Evolutionary conservation across 2,888 invertebrate genomes (phyloP).

Genomic region (Tetheella fluctuosa): DNA sequence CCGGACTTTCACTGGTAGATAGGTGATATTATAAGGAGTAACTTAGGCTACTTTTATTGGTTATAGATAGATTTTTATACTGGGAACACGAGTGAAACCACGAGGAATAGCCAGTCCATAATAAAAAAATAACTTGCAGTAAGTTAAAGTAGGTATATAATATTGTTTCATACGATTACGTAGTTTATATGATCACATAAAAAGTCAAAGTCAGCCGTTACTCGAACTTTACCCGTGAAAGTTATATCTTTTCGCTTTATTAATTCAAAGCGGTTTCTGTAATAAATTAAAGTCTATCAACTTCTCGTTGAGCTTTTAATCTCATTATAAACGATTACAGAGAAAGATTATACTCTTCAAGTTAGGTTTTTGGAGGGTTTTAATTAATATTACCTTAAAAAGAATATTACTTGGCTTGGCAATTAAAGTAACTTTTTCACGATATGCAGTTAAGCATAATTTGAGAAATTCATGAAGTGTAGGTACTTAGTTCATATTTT

Average conservation of each 20-base stretch:
- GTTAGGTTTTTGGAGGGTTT: not conserved
- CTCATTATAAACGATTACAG: conserved; percentile 13
- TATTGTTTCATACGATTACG: not conserved
- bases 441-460: not conserved
- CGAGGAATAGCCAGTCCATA: no score
- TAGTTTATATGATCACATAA: not conserved
- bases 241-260: conserved; percentile 6
- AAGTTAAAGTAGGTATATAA: no score
- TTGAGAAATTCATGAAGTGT: no score
- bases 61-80: no score
- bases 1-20: no score
- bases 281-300: conserved; percentile 12
- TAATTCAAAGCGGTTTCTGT: conserved; percentile 3
- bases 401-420: not conserved
- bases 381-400: not conserved
- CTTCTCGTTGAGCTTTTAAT: conserved; percentile 7
- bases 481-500: no score
- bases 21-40: no score
- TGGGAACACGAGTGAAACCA: no score
- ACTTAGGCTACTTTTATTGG: no score
- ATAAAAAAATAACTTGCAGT: no score
- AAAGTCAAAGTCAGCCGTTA: not conserved
- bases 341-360: conserved; percentile 8
- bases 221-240: conserved; percentile 3
- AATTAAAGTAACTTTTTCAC: not conserved